phyloP scores from a whole-genome alignment of 2,113 vertebrate species.

The Amazona guildingii region DNA sequence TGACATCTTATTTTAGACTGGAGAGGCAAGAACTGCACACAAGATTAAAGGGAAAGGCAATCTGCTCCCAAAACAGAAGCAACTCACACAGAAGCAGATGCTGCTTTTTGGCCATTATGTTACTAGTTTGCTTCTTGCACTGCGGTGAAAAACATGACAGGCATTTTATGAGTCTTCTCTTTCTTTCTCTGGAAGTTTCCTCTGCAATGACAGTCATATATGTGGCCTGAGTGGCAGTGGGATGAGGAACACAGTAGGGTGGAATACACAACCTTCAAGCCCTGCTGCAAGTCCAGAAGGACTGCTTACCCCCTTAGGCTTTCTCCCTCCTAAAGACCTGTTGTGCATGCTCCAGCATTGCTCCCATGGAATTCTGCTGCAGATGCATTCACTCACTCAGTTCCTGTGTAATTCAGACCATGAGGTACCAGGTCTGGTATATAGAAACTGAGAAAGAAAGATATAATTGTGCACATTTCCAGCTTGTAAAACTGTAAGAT shows the following conservation, averaged over 20 bases:
- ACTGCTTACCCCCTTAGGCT: neutral
- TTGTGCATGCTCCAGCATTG: neutral
- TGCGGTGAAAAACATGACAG: neutral
- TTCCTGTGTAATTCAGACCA: neutral
- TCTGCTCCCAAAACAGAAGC: neutral
- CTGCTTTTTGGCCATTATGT: neutral
- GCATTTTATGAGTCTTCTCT: neutral
- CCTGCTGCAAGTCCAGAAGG: neutral
- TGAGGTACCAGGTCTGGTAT: neutral
- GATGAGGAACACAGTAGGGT: neutral
- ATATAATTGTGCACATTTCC: neutral
- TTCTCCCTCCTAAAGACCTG: neutral
- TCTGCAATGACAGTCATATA: neutral
- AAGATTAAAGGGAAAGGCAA: neutral
- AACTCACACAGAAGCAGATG: neutral
- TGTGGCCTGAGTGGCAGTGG: neutral
- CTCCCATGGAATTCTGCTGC: neutral
- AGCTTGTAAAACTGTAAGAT: neutral
- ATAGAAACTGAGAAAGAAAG: neutral
- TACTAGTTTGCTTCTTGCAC: neutral
- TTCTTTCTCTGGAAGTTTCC: neutral
- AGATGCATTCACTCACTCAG: neutral
- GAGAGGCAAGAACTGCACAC: neutral
- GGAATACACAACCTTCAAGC: neutral
- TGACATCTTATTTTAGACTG: neutral